Conservation (phyloP, 2,113 vertebrate species). For the Chaenogobius annularis region DNA sequence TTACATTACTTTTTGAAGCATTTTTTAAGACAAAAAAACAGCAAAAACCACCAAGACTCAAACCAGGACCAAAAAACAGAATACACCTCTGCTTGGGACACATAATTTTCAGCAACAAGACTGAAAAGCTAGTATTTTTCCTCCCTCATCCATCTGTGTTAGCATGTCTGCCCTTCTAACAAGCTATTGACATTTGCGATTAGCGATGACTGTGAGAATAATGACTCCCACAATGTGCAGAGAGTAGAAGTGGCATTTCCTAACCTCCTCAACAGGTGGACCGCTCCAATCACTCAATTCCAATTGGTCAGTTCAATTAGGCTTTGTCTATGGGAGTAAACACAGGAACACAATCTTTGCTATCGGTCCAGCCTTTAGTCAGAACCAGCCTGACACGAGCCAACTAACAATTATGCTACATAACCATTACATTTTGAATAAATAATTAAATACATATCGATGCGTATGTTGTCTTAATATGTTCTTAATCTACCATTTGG, state of each 20-base stretch:
- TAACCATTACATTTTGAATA: background rate
- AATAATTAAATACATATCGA: no score
- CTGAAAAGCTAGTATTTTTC: background rate
- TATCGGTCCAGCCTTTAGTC: background rate
- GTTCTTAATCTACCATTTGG: no score
- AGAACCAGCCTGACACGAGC: background rate
- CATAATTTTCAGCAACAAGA: background rate
- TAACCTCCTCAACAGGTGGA: constrained; percentile 46
- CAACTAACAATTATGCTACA: background rate
- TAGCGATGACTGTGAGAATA: constrained; percentile 67
- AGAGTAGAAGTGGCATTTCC: constrained; percentile 57
- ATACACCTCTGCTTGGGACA: background rate
- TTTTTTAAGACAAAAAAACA: no score
- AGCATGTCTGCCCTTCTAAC: constrained; percentile 42
- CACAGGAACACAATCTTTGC: constrained; percentile 16
- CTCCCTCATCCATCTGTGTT: constrained; percentile 38
- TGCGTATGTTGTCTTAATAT: no score
- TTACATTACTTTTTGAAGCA: no score
- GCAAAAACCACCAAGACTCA: background rate
- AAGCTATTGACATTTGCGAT: constrained; percentile 69
- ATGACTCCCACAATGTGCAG: constrained; percentile 54
- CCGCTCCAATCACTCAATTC: constrained; percentile 30
- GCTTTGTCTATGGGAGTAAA: constrained; percentile 31
- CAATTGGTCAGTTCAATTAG: constrained; percentile 55
- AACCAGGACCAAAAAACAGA: background rate